Evolutionary conservation across 64 coral and sea anemone species (phyloP).

Genomic region (Stichodactyla mertensii): DNA sequence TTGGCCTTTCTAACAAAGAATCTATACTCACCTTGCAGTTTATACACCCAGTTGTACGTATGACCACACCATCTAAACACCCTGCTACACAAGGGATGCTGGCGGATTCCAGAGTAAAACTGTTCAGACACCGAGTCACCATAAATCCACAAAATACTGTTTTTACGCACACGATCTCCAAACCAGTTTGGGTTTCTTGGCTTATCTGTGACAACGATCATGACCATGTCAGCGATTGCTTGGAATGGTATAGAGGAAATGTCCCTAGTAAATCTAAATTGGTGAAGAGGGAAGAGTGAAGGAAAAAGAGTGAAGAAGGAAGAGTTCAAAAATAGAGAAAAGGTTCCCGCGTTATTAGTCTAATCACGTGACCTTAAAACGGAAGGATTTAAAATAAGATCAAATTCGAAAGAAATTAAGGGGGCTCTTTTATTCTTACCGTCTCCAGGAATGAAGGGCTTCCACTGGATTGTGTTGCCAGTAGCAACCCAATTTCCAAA

Average conservation of each 20-base stretch:
- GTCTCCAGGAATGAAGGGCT: conserved; percentile 52
- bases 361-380: no score
- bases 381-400: no score
- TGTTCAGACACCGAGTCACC: conserved; percentile 82
- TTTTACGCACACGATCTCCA: conserved; percentile 31
- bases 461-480: conserved; percentile 27
- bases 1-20: not conserved
- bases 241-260: no score
- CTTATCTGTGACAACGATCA: not conserved
- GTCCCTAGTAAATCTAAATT: no score
- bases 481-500: conserved; percentile 69
- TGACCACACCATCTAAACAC: conserved; percentile 87
- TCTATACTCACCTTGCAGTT: conserved; percentile 47
- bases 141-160: conserved; percentile 83
- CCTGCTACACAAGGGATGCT: conserved; percentile 48
- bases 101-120: conserved; percentile 80
- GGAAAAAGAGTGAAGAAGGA: no score
- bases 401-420: no score
- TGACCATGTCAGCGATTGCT: not conserved
- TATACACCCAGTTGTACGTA: conserved; percentile 88
- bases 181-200: not conserved
- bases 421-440: conserved; percentile 12
- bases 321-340: no score
- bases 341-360: no score
- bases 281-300: no score